These are phyloP conservation scores for Agrochola macilenta DNA, from an alignment of 2,888 invertebrate genomes.

Conservation along the genomic window DNA sequence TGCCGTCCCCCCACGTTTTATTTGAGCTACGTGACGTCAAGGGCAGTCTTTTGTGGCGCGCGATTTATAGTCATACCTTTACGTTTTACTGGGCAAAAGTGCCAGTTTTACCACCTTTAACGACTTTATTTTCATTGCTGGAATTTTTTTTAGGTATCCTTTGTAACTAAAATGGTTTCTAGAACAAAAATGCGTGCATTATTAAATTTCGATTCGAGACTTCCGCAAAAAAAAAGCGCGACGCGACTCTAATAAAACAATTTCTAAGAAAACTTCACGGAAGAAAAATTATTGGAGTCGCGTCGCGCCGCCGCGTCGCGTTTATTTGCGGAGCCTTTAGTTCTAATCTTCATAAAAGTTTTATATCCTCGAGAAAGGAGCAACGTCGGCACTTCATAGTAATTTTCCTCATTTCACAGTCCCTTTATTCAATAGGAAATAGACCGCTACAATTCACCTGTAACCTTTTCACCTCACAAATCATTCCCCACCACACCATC, in stretches of 20 bases:
- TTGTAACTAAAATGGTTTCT: not conserved
- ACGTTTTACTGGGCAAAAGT: slow-evolving; percentile 45
- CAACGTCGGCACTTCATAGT: not conserved
- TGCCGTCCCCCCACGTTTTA: slow-evolving; percentile 35
- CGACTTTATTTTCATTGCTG: slow-evolving; percentile 34
- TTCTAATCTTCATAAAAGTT: not conserved
- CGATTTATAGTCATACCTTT: slow-evolving; percentile 48
- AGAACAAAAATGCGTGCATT: not conserved
- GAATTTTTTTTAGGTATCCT: slow-evolving; percentile 7
- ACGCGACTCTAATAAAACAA: no score
- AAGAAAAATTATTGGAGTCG: no score
- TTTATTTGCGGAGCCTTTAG: not conserved
- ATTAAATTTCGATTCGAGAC: not conserved
- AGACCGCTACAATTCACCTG: slow-evolving; percentile 30
- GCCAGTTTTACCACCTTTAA: slow-evolving; percentile 18
- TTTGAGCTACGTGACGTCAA: slow-evolving; percentile 51
- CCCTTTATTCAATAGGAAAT: slow-evolving; percentile 36
- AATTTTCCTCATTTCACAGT: not conserved
- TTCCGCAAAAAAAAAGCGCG: no score
- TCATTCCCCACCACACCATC: slow-evolving; percentile 34
- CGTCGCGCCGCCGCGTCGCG: no score
- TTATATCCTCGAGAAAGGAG: not conserved
- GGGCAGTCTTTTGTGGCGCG: slow-evolving; percentile 34
- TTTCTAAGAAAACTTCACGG: no score
- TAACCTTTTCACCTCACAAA: slow-evolving; percentile 40